Evolutionary conservation across 2,113 vertebrate species (phyloP).

Genomic region (Tringa solitaria): DNA sequence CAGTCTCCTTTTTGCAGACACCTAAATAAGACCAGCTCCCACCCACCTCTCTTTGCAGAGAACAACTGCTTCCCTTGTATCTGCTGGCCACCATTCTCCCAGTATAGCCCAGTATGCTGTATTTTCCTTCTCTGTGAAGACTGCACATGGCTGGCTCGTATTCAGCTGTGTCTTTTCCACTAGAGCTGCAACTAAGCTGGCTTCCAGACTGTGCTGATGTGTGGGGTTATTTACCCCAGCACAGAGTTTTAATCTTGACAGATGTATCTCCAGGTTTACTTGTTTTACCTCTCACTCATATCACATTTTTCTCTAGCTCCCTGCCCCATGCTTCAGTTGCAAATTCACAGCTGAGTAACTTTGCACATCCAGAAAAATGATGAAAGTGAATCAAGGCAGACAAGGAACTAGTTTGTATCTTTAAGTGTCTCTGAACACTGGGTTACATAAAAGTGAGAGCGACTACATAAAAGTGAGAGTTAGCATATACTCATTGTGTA

Average conservation of each 20-base stretch:
- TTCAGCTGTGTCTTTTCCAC: background rate
- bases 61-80: background rate
- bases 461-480: background rate
- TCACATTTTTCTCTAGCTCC: background rate
- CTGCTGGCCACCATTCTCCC: background rate
- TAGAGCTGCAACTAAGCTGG: background rate
- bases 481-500: background rate
- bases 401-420: background rate
- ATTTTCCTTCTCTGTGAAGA: background rate
- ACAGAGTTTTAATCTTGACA: background rate
- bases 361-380: background rate
- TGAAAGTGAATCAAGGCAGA: background rate
- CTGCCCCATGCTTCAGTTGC: background rate
- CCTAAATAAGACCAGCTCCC: too few species aligned
- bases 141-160: rapidly evolving
- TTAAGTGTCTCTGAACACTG: background rate
- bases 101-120: background rate
- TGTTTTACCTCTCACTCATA: background rate
- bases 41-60: background rate
- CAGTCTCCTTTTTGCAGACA: background rate
- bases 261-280: background rate
- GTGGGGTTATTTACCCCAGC: background rate
- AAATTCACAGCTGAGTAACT: background rate
- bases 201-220: background rate
- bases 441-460: background rate